Evolutionary conservation across 1,140 invertebrate genomes (phyloP), one percentile per base, ranked within the genome.

Genomic region (Campoletis sonorensis): DNA sequence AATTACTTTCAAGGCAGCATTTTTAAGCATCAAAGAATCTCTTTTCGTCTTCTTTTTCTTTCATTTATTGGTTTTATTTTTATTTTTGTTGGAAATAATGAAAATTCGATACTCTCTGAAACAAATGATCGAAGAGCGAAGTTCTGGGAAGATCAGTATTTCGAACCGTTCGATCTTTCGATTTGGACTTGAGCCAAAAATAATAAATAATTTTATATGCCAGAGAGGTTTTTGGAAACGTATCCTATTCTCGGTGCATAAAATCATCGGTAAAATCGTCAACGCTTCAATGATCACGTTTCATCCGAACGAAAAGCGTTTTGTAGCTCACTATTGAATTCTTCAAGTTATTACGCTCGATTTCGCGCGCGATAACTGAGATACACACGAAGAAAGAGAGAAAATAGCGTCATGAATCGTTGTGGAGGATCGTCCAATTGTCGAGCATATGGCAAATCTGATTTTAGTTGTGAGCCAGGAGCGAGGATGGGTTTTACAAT

Each of bases 291-390:
- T 61, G 13, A 77, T 37, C 45, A 77, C 73, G 73, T 77, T 70
- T 61, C 51, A n/a, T 51, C 16, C 26, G 27, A 54, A 54, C n/a
- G 18, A 4, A 13, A 26, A 10, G 21, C n/a, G 1, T 78, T 10
- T 26, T 45, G 27, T 49, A 78, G 73, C 51, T 78, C 61, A 13
- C 58, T 27, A 78, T 78, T 78, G 11, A 67, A 78, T 67, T 27
- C 21, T 33, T 37, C 73, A 40, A 77, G 27, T 78, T 77, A 64
- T 77, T 77, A 37, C 73, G 51, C 73, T 77, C 73, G 73, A 77
- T 77, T 77, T 61, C 51, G 30, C n/a, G 30, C n/a, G 73, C 73
- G 51, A 45, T 45, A 67, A 67, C 64, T 11, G 37, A 78, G 76
- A 78, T 67, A 18, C 30, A 30, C 30, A 70, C 10, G 23, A 27